Conservation (phyloP, 2,888 invertebrate genomes). For the Caenorhabditis sp. region DNA sequence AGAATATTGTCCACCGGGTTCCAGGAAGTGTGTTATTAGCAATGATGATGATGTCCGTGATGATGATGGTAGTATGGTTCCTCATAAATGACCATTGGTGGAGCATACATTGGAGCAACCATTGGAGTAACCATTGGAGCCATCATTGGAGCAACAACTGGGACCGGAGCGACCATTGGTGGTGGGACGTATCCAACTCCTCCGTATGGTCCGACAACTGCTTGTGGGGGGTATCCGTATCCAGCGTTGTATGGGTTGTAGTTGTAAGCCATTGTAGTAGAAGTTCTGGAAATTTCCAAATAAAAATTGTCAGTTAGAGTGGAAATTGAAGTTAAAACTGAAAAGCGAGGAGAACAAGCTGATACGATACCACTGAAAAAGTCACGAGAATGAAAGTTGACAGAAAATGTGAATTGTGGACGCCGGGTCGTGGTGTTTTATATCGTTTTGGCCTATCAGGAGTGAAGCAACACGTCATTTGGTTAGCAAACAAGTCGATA, state of each 20-base stretch:
- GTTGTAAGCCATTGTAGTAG: slow-evolving; percentile 54
- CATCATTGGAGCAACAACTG: slow-evolving; percentile 50
- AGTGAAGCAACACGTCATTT: slow-evolving; percentile 42
- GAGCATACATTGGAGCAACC: slow-evolving; percentile 35
- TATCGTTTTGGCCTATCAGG: slow-evolving; percentile 47
- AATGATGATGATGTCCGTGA: slow-evolving; percentile 63
- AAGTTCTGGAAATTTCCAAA: no score
- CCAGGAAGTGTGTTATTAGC: slow-evolving; percentile 22
- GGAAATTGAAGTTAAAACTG: slow-evolving; percentile 2
- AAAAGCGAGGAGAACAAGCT: slow-evolving; percentile 3
- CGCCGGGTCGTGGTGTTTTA: slow-evolving; percentile 51
- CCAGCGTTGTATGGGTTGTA: slow-evolving; percentile 62
- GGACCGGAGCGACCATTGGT: slow-evolving; percentile 33
- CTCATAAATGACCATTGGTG: slow-evolving; percentile 61
- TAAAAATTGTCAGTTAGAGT: no score
- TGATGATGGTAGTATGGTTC: slow-evolving; percentile 65
- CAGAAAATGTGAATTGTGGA: slow-evolving; percentile 37
- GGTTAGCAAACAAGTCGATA: slow-evolving; percentile 38
- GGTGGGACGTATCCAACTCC: slow-evolving; percentile 49
- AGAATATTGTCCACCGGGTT: no score
- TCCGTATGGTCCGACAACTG: slow-evolving; percentile 6
- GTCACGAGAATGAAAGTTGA: slow-evolving; percentile 22
- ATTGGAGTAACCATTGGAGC: slow-evolving; percentile 51
- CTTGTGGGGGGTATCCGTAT: slow-evolving; percentile 60
- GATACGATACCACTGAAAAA: neutral